These are phyloP conservation scores for Phyllopteryx taeniolatus DNA, from an alignment of 2,113 vertebrate genomes.

Conservation along the genomic window DNA sequence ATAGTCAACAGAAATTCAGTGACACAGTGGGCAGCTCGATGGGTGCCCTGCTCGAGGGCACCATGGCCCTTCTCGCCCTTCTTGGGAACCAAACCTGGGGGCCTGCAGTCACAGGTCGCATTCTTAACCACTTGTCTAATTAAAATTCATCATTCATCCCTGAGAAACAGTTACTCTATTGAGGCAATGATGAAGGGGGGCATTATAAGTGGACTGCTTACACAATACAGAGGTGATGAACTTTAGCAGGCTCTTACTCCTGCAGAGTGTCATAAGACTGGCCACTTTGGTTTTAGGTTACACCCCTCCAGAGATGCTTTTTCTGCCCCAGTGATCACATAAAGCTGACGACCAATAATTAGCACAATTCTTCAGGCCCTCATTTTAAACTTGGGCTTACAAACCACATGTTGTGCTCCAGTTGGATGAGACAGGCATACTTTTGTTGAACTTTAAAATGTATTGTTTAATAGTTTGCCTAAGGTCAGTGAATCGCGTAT, in stretches of 20 bases:
- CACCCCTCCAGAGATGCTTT: conserved; percentile 69
- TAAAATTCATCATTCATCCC: conserved; percentile 32
- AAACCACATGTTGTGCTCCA: conserved; percentile 16
- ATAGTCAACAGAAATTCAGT: not conserved
- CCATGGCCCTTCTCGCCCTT: not conserved
- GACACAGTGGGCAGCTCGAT: not conserved
- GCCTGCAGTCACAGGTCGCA: conserved; percentile 8
- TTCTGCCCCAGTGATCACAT: conserved; percentile 71
- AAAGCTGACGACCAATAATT: conserved; percentile 72
- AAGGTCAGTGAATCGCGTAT: not conserved
- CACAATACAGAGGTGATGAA: conserved; percentile 72
- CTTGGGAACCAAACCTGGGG: not conserved
- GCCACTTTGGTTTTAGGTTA: conserved; percentile 70
- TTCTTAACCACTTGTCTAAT: conserved; percentile 9
- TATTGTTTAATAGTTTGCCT: not conserved
- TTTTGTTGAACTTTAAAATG: not conserved
- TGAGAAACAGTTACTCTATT: conserved; percentile 28
- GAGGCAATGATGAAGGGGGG: conserved; percentile 51
- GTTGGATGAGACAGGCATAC: not conserved
- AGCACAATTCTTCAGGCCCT: conserved; percentile 55
- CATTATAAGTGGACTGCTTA: conserved; percentile 63
- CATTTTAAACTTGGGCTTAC: conserved; percentile 37
- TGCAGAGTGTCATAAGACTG: conserved; percentile 74
- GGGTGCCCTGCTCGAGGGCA: not conserved
- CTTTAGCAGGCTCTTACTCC: conserved; percentile 68